Conservation (phyloP, 2,888 invertebrate genomes). For the Bursaphelenchus okinawaensis region DNA sequence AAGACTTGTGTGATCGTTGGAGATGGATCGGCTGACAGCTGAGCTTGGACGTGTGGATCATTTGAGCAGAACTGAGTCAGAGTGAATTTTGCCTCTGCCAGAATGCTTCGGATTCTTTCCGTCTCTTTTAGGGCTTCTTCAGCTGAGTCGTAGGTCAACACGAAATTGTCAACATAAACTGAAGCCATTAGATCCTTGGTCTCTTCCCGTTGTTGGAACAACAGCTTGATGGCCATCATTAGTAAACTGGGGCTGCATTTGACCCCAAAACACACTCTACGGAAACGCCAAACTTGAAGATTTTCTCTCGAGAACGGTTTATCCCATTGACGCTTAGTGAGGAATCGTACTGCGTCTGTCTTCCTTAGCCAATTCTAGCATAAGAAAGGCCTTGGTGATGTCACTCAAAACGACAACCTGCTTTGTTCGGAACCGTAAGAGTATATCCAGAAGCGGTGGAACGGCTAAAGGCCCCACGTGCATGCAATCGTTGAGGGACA, state of each 20-base stretch:
- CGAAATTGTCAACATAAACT: background rate
- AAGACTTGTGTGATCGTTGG: background rate
- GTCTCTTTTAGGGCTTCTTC: background rate
- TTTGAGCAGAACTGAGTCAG: background rate
- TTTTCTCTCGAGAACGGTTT: slow-evolving; percentile 14
- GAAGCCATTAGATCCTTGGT: background rate
- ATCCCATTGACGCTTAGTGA: slow-evolving; percentile 9
- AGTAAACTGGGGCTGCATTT: slow-evolving; percentile 15
- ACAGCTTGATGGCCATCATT: slow-evolving; percentile 7
- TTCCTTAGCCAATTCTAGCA: slow-evolving; percentile 8
- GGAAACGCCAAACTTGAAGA: slow-evolving; percentile 15
- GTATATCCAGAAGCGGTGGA: slow-evolving; percentile 15
- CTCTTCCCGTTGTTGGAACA: slow-evolving; percentile 10
- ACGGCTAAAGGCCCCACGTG: slow-evolving; percentile 15
- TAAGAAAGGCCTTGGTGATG: slow-evolving; percentile 22
- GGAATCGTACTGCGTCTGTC: slow-evolving; percentile 16
- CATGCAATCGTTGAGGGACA: slow-evolving; percentile 17
- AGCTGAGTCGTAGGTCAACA: background rate
- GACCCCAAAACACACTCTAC: slow-evolving; percentile 20
- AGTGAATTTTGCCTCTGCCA: background rate
- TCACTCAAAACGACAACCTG: slow-evolving; percentile 6
- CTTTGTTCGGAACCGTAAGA: slow-evolving; percentile 17
- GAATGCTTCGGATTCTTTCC: background rate
- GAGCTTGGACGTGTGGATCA: background rate
- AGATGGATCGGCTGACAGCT: background rate